Evolutionary conservation across 1,140 invertebrate species (phyloP).

Genomic region (Popillia japonica): DNA sequence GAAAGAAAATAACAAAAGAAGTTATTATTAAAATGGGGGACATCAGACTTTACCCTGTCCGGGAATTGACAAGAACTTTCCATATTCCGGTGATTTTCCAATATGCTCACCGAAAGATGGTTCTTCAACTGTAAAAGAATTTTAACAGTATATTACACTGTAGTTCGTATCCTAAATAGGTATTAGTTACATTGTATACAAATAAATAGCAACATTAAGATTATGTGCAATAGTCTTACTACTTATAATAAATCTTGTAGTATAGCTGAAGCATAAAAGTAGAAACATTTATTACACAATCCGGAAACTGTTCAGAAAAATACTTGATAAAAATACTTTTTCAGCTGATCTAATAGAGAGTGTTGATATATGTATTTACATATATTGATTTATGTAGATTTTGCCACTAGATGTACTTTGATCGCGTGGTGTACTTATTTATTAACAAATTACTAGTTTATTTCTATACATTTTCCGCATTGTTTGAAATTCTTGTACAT

Average conservation of each 20-base stretch:
- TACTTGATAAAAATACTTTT: no score
- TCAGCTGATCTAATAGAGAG: no score
- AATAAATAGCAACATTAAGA: neutral
- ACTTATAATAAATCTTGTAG: neutral
- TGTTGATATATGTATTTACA: no score
- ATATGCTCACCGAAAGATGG: conserved; percentile 58
- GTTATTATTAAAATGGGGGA: neutral
- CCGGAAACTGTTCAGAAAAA: no score
- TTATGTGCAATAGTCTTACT: no score
- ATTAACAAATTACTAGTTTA: no score
- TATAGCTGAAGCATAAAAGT: conserved; percentile 15
- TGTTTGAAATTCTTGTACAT: no score
- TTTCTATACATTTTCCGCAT: no score
- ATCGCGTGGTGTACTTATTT: no score
- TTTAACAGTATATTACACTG: neutral
- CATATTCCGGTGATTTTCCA: conserved; percentile 66
- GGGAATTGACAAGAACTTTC: conserved; percentile 77
- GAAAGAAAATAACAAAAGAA: conserved; percentile 19
- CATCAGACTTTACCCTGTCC: conserved; percentile 65
- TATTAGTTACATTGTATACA: neutral
- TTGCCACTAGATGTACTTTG: no score
- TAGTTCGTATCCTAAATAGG: neutral
- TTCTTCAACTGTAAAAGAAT: conserved; percentile 65
- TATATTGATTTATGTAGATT: no score
- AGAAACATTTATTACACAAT: neutral